Evolutionary conservation across 2,888 invertebrate genomes (phyloP).

Genomic region (Drosophila eohydei): DNA sequence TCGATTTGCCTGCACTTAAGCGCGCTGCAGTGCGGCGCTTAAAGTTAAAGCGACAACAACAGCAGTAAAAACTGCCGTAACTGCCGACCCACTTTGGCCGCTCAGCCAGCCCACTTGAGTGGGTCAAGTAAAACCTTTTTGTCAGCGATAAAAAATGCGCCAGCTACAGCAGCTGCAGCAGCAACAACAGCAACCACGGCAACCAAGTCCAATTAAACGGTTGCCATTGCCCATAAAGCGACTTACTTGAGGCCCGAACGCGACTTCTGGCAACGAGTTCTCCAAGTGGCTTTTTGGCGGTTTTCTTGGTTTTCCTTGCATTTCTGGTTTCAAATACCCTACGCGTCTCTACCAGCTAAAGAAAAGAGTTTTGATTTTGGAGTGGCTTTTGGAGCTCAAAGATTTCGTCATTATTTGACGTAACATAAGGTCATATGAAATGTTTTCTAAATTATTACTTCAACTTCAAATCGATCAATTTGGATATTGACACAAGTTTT

Average conservation of each 20-base stretch:
- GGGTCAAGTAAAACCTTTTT: conserved; percentile 80
- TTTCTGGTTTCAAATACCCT: conserved; percentile 14
- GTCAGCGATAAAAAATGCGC: conserved; percentile 68
- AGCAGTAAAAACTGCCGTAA: conserved; percentile 18
- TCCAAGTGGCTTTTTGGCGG: conserved; percentile 46
- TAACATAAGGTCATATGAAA: no score
- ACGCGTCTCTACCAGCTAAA: background rate
- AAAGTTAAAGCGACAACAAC: conserved; percentile 22
- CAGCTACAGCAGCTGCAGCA: conserved; percentile 20
- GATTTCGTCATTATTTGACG: no score
- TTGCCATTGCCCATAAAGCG: conserved; percentile 67
- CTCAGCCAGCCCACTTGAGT: conserved; percentile 65
- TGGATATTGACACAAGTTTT: no score
- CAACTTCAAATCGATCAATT: no score
- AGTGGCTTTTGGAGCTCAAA: no score
- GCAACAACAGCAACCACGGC: conserved; percentile 13
- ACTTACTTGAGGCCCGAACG: conserved; percentile 40
- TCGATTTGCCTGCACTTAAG: conserved; percentile 73
- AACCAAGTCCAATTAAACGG: conserved; percentile 70
- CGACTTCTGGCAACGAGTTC: conserved; percentile 47
- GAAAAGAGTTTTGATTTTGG: no score
- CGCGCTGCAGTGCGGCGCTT: conserved; percentile 43
- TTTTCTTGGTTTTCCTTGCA: conserved; percentile 22
- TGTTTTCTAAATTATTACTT: no score
- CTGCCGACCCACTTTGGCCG: conserved; percentile 55